These are phyloP conservation scores for Eumerus sabulonum DNA, from an alignment of 2,888 invertebrate genomes.

Conservation along the genomic window DNA sequence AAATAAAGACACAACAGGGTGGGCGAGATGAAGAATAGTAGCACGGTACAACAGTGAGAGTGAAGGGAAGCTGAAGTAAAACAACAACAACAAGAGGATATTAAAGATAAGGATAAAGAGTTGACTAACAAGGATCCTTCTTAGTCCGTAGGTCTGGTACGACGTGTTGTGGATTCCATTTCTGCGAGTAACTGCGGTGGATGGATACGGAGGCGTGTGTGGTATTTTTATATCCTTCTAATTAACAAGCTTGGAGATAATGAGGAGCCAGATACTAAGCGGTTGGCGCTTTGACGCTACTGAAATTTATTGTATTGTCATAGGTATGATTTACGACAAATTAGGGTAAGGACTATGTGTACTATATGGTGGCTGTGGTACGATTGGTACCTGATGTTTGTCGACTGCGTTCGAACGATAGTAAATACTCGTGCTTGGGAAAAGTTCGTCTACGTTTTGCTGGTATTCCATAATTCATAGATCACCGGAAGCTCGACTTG, in stretches of 20 bases:
- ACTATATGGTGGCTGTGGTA: no score
- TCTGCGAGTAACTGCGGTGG: not conserved
- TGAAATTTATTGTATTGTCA: slow-evolving; percentile 41
- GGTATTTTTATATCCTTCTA: slow-evolving; percentile 61
- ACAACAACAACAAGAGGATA: slow-evolving; percentile 68
- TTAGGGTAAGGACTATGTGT: not conserved
- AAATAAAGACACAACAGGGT: slow-evolving; percentile 45
- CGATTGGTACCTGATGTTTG: no score
- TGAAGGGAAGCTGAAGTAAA: slow-evolving; percentile 58
- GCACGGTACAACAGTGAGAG: slow-evolving; percentile 41
- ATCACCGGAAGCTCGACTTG: slow-evolving; percentile 36
- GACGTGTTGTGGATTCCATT: slow-evolving; percentile 15
- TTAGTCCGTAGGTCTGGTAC: not conserved
- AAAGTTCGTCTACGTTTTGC: no score
- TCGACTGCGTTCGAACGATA: no score
- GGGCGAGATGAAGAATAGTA: slow-evolving; percentile 4
- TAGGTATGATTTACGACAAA: not conserved
- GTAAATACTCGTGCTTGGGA: no score
- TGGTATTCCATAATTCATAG: no score
- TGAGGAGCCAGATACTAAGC: slow-evolving; percentile 32
- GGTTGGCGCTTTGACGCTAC: not conserved
- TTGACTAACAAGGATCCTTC: slow-evolving; percentile 65
- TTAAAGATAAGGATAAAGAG: slow-evolving; percentile 69
- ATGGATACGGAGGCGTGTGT: slow-evolving; percentile 29
- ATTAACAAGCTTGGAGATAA: slow-evolving; percentile 60